These are phyloP conservation scores for Pseudois nayaur DNA, from an alignment of 2,113 vertebrate genomes.

Conservation along the genomic window DNA sequence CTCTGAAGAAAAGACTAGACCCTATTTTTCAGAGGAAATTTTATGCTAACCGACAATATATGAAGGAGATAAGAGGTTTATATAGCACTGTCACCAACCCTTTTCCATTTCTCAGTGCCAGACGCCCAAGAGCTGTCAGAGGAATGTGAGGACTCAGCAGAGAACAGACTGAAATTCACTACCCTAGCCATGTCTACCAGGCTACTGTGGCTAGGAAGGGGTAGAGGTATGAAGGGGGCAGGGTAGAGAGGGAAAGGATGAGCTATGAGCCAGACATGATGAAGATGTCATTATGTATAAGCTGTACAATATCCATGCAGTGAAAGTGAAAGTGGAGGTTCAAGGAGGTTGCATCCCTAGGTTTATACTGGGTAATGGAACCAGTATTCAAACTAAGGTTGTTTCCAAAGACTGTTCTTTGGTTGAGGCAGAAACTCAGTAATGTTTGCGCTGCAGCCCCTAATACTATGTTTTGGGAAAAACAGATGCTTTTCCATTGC, in stretches of 20 bases:
- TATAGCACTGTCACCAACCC: background rate
- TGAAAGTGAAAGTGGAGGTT: background rate
- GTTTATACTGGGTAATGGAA: background rate
- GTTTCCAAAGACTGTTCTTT: background rate
- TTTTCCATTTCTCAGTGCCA: background rate
- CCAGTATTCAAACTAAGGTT: background rate
- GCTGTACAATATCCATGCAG: background rate
- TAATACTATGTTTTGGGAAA: background rate
- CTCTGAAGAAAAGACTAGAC: background rate
- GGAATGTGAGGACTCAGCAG: background rate
- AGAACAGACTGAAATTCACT: background rate
- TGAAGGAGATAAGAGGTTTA: background rate
- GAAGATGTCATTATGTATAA: background rate
- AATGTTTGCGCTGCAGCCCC: accelerated
- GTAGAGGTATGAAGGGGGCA: background rate
- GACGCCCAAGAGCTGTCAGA: background rate
- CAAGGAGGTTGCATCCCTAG: background rate
- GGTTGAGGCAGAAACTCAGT: background rate
- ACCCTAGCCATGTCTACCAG: background rate
- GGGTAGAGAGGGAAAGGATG: background rate
- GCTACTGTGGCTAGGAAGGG: background rate
- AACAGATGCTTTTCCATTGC: background rate
- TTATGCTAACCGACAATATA: background rate
- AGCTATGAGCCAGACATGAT: background rate
- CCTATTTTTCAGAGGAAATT: background rate